Base-by-base conservation (phyloP, 1,140 invertebrate species). In the Heliconius nattereri region DNA sequence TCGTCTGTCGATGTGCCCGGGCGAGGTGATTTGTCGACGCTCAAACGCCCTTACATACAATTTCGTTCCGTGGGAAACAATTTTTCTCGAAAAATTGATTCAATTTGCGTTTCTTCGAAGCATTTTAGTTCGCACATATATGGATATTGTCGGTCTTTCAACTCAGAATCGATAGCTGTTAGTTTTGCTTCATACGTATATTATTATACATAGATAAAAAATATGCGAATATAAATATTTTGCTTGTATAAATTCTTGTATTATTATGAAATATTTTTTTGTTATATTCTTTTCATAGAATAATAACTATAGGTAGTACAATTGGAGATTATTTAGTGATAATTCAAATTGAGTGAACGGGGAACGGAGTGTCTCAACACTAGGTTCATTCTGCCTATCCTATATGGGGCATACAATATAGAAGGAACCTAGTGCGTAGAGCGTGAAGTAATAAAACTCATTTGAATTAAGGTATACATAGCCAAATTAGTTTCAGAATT, bases 41-140 rank as follows among this genome's bases (percentile, higher is more conserved):
- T 13, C 57, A n/a, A 66, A 66, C 57, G 20, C 23, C 57, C 57
- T 66, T 66, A 66, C 57, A 66, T 66, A 66, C 57, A 66, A 66
- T 66, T 66, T 66, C 57, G 57, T 66, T 66, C 57, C 57, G 20
- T 23, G 57, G 57, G 23, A 66, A 66, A 66, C 57, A 66, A 29
- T 66, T 66, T 66, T 66, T 66, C 57, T 26, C 57, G 23, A 66
- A 66, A 66, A 66, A 66, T 66, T 66, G 57, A 66, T 66, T 66
- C 60, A 66, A 66, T 66, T 66, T 66, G 60, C 60, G 60, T 66
- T 66, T 66, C 60, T 66, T 66, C 23, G 60, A 16, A 66, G n/a
- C 60, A 29, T 66, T 66, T 66, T 66, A 66, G 60, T 66, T 66
- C 60, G 60, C 2, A 23, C 60, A 66, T 66, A 66, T 66, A 66